Conservation (phyloP, 1,140 invertebrate genomes). For the Camponotus pennsylvanicus region DNA sequence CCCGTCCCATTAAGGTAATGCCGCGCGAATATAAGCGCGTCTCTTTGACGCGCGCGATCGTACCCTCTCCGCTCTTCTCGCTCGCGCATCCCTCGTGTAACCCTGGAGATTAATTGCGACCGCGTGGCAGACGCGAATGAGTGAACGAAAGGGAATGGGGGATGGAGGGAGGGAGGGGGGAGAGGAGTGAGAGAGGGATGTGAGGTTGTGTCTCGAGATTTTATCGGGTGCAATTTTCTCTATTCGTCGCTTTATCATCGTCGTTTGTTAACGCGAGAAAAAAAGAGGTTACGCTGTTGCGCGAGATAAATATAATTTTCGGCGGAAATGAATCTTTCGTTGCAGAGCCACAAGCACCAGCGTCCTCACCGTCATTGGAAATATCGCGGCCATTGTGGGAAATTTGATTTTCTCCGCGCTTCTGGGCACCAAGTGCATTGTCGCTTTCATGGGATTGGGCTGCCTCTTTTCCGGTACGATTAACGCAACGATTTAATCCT, state of each 20-base stretch:
- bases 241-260: conserved; percentile 35
- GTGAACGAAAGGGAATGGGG: neutral
- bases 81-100: conserved; percentile 18
- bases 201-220: neutral
- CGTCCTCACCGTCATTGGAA: conserved; percentile 79
- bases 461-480: conserved; percentile 78
- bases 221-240: conserved; percentile 27
- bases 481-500: neutral
- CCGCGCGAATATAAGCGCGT: conserved; percentile 15
- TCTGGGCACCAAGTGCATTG: conserved; percentile 75
- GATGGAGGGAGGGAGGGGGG: too few relatives aligned
- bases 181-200: too few relatives aligned
- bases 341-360: conserved; percentile 74
- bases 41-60: conserved; percentile 35
- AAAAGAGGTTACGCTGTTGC: neutral
- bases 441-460: conserved; percentile 80
- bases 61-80: conserved; percentile 33
- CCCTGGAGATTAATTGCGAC: conserved; percentile 52
- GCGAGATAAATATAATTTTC: conserved; percentile 38
- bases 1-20: conserved; percentile 82
- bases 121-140: conserved; percentile 11
- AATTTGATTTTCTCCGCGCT: conserved; percentile 82
- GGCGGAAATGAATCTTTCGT: conserved; percentile 35
- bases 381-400: conserved; percentile 79
- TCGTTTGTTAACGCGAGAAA: conserved; percentile 42